Base-by-base conservation (phyloP, 92 coral and sea anemone species). In the Porites cylindrica region DNA sequence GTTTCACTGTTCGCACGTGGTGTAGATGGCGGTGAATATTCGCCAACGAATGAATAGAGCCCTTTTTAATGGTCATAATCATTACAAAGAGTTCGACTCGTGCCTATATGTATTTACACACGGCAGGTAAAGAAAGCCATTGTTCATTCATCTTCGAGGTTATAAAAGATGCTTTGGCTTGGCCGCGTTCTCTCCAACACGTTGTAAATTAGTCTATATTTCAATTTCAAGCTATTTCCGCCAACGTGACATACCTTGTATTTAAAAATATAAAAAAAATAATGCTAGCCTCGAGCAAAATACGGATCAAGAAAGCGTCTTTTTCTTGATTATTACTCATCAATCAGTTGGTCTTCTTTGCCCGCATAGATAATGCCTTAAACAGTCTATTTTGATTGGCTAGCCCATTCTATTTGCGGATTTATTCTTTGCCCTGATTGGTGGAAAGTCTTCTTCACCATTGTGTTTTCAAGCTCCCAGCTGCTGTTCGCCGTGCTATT, bases 91-190 rank as follows among this genome's bases (percentile, higher is more conserved):
- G 82, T 51, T 60, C 51, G 84, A 85, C 90, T 85, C 91, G 87
- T 84, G 79, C 82, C 90, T 89, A 43, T 75, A 79, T 83, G 82
- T 83, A 70, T 67, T 78, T 88, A 85, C 92, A 92, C 90, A 92
- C 84, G 94, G 94, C 94, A 85, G 90, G 83, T 92, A 84, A 79
- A 64, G 78, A 85, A 92, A 75, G 77, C 72, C 80, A 83, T 83
- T 74, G 81, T 83, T 83, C 74, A 23, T 76, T 67, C 65, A 14
- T 80, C 63, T 66, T 70, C 60, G 70, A 60, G 86, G 66, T 72
- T 59, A 29, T 38, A 70, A 82, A 70, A 70, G 86, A 29, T 82
- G 86, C 69, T 70, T 20, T 70, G 67, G 64, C 26, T 20, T 67
- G 23, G 76, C 85, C 47, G 17, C 8, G 19, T 38, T 8, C 78